phyloP scores from a whole-genome alignment of 2,888 invertebrate genomes.

The Dendrolimus houi region DNA sequence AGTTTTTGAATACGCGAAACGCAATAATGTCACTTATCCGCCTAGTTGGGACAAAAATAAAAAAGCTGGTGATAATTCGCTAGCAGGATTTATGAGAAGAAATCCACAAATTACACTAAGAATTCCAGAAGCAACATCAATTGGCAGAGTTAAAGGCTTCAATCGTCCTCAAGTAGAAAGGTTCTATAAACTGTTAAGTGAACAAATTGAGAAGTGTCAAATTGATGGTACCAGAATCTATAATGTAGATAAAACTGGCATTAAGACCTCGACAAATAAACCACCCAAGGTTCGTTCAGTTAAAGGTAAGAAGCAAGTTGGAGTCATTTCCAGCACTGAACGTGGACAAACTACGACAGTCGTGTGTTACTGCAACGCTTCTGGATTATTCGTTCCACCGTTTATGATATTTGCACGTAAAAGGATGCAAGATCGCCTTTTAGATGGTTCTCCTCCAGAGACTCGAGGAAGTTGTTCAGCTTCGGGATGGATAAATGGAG shows the following conservation, averaged over 20 bases:
- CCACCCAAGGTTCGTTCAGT: conserved; percentile 16
- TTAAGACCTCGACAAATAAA: conserved; percentile 7
- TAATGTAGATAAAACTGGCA: conserved; percentile 17
- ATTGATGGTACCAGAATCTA: conserved; percentile 3
- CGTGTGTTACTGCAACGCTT: conserved; percentile 24
- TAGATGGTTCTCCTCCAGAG: conserved; percentile 25
- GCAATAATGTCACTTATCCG: neutral
- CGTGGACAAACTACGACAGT: conserved; percentile 21
- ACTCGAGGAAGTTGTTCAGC: conserved; percentile 17
- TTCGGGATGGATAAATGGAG: conserved; percentile 24
- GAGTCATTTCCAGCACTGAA: conserved; percentile 15
- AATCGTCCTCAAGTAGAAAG: conserved; percentile 8
- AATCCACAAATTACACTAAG: conserved; percentile 1
- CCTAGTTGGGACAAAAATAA: conserved; percentile 1
- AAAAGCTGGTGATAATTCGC: conserved; percentile 9
- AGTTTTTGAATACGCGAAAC: neutral
- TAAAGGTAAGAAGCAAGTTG: conserved; percentile 15
- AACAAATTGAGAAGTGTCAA: conserved; percentile 8
- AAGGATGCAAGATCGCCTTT: conserved; percentile 22
- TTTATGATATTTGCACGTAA: conserved; percentile 29
- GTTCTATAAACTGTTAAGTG: conserved; percentile 10
- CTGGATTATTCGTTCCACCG: conserved; percentile 29
- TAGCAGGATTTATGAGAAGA: conserved; percentile 5
- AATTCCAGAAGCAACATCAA: conserved; percentile 11
- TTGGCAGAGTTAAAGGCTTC: conserved; percentile 7